These are phyloP conservation scores for Acleris holmiana DNA, from an alignment of 2,888 invertebrate species.

Conservation along the genomic window DNA sequence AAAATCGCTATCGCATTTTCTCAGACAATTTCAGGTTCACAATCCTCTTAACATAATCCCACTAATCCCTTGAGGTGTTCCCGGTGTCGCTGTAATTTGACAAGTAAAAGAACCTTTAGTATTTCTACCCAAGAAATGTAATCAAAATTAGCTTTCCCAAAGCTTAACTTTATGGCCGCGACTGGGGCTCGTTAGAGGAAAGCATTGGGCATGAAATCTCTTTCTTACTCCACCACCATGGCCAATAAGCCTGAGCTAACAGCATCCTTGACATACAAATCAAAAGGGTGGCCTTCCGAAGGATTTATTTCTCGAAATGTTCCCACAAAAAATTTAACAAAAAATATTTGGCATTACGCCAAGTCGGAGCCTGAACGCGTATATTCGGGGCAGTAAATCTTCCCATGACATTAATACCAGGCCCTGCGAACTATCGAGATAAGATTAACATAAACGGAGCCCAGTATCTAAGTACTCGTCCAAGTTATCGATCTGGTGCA, in stretches of 20 bases:
- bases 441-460: slow-evolving; percentile 45
- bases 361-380: slow-evolving; percentile 53
- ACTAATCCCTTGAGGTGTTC: too few species aligned
- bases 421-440: slow-evolving; percentile 53
- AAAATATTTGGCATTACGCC: slow-evolving; percentile 65
- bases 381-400: slow-evolving; percentile 60
- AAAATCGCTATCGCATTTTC: too few species aligned
- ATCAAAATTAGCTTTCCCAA: neutral
- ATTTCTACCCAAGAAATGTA: neutral
- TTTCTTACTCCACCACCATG: slow-evolving; percentile 11
- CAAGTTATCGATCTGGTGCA: slow-evolving; percentile 15
- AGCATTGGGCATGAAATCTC: slow-evolving; percentile 7
- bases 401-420: slow-evolving; percentile 49
- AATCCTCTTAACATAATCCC: too few species aligned
- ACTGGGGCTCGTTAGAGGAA: neutral
- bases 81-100: too few species aligned
- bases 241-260: slow-evolving; percentile 18
- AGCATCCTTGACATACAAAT: slow-evolving; percentile 47
- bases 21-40: too few species aligned
- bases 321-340: slow-evolving; percentile 64
- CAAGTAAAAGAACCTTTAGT: neutral
- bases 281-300: slow-evolving; percentile 54
- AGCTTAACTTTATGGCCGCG: slow-evolving; percentile 1
- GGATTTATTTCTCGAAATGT: slow-evolving; percentile 62
- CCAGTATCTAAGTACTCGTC: slow-evolving; percentile 25